Conservation (phyloP, 2,888 invertebrate genomes). For the Trissolcus brochymenae region DNA sequence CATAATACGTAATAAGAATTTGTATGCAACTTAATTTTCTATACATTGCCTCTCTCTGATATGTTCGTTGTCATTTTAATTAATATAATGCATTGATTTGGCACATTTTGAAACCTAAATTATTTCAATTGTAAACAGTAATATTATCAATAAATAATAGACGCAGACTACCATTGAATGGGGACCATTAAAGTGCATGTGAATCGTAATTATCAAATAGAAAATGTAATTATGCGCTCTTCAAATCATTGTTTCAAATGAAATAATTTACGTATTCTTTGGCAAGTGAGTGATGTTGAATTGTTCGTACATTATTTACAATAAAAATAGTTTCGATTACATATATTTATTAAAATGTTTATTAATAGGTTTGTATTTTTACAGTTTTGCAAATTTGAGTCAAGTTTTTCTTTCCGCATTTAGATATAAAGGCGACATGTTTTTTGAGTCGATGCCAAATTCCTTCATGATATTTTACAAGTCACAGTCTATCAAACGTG, state of each 20-base stretch:
- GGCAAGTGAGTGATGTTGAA: conserved; percentile 6
- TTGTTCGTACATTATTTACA: conserved; percentile 10
- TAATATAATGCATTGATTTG: conserved; percentile 38
- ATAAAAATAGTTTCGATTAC: not conserved
- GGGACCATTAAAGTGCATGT: conserved; percentile 25
- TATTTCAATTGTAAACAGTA: conserved; percentile 39
- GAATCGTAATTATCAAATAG: conserved; percentile 32
- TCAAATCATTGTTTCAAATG: conserved; percentile 17
- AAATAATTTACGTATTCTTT: conserved; percentile 31
- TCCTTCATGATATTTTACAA: no score
- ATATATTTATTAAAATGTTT: no score
- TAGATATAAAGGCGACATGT: no score
- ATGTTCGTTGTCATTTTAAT: conserved; percentile 37
- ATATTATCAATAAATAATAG: conserved; percentile 30
- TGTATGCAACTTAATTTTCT: conserved; percentile 10
- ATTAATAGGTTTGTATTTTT: no score
- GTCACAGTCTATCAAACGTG: no score
- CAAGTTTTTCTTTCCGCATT: no score
- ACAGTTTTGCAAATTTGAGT: no score
- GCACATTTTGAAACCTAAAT: conserved; percentile 34
- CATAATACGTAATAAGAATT: conserved; percentile 10
- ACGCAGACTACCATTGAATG: conserved; percentile 10
- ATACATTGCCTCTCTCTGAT: conserved; percentile 5
- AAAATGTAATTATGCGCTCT: conserved; percentile 11
- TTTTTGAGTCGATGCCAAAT: no score